Percentiles rank a stretch among this genome's conserved stretches.
Evolutionary conservation across 2,888 invertebrate species (phyloP).

Genomic region (Cephus sareptanus): DNA sequence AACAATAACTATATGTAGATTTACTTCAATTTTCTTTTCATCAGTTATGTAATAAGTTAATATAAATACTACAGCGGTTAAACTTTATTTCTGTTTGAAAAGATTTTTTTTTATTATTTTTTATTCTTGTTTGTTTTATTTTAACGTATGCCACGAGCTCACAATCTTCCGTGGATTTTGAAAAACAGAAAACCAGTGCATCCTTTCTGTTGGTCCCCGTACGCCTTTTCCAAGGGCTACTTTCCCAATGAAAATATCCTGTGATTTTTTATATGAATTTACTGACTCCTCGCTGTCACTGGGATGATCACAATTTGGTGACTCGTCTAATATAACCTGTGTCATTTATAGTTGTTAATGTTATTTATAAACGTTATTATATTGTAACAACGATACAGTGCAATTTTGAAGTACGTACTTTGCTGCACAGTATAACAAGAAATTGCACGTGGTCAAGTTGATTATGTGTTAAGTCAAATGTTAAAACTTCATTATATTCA

Average conservation of each 20-base stretch:
- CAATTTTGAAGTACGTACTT: conserved; percentile 36
- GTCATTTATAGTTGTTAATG: neutral
- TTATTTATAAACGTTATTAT: neutral
- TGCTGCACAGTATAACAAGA: conserved; percentile 59
- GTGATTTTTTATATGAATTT: conserved; percentile 45
- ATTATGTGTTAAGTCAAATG: conserved; percentile 61
- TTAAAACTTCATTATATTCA: conserved; percentile 65
- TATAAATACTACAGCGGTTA: neutral
- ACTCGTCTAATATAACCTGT: neutral
- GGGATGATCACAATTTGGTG: conserved; percentile 33
- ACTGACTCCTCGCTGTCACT: conserved; percentile 61
- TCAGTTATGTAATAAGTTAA: neutral
- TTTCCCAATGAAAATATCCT: conserved; percentile 57
- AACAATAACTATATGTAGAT: neutral
- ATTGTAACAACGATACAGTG: neutral
- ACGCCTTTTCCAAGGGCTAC: conserved; percentile 63
- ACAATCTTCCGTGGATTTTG: conserved; percentile 63
- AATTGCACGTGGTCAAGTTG: conserved; percentile 64
- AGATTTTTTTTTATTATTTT: no score
- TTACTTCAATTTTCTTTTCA: neutral
- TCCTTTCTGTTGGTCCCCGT: conserved; percentile 54
- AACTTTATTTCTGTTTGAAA: neutral
- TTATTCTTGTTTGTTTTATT: conserved; percentile 34
- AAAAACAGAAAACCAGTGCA: conserved; percentile 63
- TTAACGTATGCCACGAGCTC: conserved; percentile 61